Base-by-base conservation (phyloP, 2,888 invertebrate genomes). In the Orthosia gracilis region DNA sequence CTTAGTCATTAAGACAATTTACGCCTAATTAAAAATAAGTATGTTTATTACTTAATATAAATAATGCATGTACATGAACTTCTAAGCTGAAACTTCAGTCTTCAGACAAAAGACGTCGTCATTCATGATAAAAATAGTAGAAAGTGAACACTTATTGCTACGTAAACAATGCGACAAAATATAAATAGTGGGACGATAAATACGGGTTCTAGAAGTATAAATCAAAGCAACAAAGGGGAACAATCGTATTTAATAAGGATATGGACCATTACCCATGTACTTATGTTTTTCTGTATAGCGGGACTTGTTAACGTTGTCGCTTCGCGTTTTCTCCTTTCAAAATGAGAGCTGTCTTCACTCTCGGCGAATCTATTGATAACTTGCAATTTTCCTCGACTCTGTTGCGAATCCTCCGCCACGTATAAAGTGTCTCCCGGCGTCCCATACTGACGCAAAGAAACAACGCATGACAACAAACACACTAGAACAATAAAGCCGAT, bases 221-320 rank as follows among this genome's bases (percentile, higher is more conserved):
- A 89, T 86, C 84, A 87, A 80, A 89, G 86, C 80, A 89, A 91
- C 88, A 92, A 91, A 92, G 91, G 90, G 91, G 90, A 90, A 80
- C 76, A 84, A 89, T 87, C 78, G 78, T 87, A 88, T 86, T 83
- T 92, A 93, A 93, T 92, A 91, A 92, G 92, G 92, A 94, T 91
- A 91, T 89, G 78, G 75, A 86, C 88, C 83, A 86, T 94, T 95
- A 96, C 96, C 96, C 96, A 96, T 90, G 96, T 95, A 92, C 94
- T 96, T 80, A 95, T 94, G 87, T 96, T 96, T 91, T 93, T 94
- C 85, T 91, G 89, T 73, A 91, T 83, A 57, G 88, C 86, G 73
- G 94, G 91, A 80, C 93, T 86, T 78, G 94, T 89, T 80, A 93
- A 83, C 59, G 92, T 87, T 55, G 93, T 84, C 69, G 93, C 93